Percentiles rank a stretch among this genome's conserved stretches.
Conservation (phyloP, 2,797 vertebrate genomes). For the Emys orbicularis region DNA sequence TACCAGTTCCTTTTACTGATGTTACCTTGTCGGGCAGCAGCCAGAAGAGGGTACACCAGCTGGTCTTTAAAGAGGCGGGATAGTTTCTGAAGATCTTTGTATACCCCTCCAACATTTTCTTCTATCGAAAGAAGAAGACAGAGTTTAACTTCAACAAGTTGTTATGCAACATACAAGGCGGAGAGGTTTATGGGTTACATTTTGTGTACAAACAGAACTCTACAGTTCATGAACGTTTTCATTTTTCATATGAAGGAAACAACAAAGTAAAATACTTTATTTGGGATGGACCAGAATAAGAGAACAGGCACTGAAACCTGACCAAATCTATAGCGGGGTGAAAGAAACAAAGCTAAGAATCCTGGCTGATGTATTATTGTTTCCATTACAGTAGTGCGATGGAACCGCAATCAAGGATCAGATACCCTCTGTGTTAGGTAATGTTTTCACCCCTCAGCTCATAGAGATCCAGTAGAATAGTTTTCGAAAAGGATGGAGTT, state of each 20-base stretch:
- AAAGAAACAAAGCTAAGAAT: not conserved
- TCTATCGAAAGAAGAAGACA: conserved; percentile 71
- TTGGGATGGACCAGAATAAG: not conserved
- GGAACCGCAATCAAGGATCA: not conserved
- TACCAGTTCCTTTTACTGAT: not conserved
- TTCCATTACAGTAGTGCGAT: not conserved
- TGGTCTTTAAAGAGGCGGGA: conserved; percentile 95
- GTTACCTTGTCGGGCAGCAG: conserved; percentile 91
- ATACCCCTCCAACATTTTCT: conserved; percentile 83
- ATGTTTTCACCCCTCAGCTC: too few species aligned
- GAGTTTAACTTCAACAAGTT: not conserved
- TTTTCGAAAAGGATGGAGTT: not conserved
- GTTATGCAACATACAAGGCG: not conserved
- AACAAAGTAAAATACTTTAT: not conserved
- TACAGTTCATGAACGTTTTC: not conserved
- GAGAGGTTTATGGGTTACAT: not conserved
- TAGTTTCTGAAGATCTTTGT: conserved; percentile 90
- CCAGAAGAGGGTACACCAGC: conserved; percentile 92
- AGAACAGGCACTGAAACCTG: not conserved
- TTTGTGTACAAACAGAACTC: not conserved
- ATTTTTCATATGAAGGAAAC: not conserved
- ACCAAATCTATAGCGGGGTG: not conserved
- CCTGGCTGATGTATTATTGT: not conserved
- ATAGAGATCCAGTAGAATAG: not conserved
- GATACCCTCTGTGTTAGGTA: not conserved